Evolutionary conservation across 2,113 vertebrate species (phyloP).

Genomic region (Sinocyclocheilus maitianheensis): DNA sequence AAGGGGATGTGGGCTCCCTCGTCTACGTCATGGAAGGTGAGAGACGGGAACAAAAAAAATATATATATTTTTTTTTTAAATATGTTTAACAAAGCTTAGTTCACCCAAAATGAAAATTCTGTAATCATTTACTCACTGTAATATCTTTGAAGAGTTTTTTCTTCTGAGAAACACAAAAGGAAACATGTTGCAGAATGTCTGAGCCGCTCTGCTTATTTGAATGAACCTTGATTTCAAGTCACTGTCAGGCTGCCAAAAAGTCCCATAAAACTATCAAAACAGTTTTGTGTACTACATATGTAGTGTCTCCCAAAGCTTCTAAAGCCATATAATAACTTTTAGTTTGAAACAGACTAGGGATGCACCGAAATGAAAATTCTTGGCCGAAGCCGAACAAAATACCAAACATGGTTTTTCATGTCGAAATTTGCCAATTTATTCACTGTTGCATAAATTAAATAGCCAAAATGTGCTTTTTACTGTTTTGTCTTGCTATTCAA

Average conservation of each 20-base stretch:
- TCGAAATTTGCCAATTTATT: no score
- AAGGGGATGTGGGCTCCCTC: conserved; percentile 94
- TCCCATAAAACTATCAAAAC: background rate
- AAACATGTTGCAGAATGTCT: background rate
- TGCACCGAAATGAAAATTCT: no score
- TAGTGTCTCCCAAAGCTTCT: background rate
- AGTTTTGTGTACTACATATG: background rate
- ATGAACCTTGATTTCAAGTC: background rate
- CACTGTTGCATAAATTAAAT: no score
- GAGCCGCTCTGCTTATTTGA: background rate
- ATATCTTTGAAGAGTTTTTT: background rate
- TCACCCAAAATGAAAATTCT: background rate
- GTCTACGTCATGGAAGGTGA: conserved; percentile 99
- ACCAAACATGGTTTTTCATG: no score
- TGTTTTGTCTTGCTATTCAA: no score
- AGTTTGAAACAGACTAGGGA: background rate
- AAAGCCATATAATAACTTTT: background rate
- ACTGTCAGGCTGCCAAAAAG: background rate
- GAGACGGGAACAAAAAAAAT: background rate
- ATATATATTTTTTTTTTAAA: background rate
- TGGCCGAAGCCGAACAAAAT: no score
- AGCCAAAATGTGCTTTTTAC: no score
- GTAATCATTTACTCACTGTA: background rate
- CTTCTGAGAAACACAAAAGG: background rate
- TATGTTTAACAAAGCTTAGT: background rate